Evolutionary conservation across 1,140 invertebrate species (phyloP), one percentile per base, ranked within the genome.

Genomic region (Hypsibius dujardini): DNA sequence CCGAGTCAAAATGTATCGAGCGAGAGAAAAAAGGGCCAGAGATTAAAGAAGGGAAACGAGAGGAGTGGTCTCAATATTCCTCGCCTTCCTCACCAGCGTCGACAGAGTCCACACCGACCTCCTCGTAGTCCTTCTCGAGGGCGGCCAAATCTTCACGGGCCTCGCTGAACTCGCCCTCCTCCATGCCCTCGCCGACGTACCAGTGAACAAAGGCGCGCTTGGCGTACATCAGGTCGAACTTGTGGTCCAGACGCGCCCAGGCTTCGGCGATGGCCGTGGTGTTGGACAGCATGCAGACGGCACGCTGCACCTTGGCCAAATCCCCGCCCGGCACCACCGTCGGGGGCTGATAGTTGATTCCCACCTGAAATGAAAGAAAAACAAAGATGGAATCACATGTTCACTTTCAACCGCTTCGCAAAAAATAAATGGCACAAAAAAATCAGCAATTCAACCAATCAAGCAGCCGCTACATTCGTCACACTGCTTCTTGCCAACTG

Each of bases 221-320:
- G 77, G 86, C 85, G 80, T 88, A 89, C 88, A 84, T 89, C 70
- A 89, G 78, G 77, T 90, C 87, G 77, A 90, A 90, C 79, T 90
- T 90, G 76, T 88, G 86, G 78, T 89, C 86, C 67, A 89, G 78
- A 74, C 87, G 83, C 62, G 85, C 85, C 87, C 87, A 89, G 14
- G 87, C 87, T 76, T 88, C 86, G 60, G 85, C 86, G 74, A 88
- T 88, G 71, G 87, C 87, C n/a, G 87, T 88, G 71, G 87, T 88
- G 82, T 89, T 89, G 75, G 86, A 87, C 81, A 89, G 83, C 86
- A 88, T 88, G 82, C 83, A 83, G 83, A 89, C 72, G 81, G 86
- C 76, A 84, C 87, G 74, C 1, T 76, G 78, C 1, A 83, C 81
- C 75, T 82, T 82, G 46, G 84, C 83, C 70, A 85, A 75, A 84